These are phyloP conservation scores for Latrodectus geometricus DNA, from an alignment of 1,140 invertebrate species.

Conservation along the genomic window DNA sequence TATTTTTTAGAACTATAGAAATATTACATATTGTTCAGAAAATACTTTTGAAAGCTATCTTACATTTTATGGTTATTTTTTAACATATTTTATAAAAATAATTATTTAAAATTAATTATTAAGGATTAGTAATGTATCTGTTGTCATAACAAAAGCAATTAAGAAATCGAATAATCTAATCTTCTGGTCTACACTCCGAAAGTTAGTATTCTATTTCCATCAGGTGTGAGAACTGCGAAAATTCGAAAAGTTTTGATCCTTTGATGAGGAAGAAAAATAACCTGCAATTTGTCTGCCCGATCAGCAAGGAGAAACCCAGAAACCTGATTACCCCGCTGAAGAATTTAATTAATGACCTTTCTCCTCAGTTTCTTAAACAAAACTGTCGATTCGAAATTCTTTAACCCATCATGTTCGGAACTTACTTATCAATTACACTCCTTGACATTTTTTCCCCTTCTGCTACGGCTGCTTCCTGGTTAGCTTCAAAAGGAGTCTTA, in stretches of 20 bases:
- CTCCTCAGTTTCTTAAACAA: slow-evolving; percentile 34
- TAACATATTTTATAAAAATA: too few relatives aligned
- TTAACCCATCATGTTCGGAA: slow-evolving; percentile 16
- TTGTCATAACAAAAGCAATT: too few relatives aligned
- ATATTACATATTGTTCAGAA: too few relatives aligned
- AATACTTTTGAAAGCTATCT: too few relatives aligned
- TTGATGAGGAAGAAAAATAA: slow-evolving; percentile 19
- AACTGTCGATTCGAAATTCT: slow-evolving; percentile 46
- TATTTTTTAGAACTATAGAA: too few relatives aligned
- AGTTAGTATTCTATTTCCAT: too few relatives aligned
- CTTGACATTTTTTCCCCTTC: background rate
- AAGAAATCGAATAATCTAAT: too few relatives aligned
- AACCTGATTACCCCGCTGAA: slow-evolving; percentile 21
- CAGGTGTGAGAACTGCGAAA: too few relatives aligned
- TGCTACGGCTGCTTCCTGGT: background rate
- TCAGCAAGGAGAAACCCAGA: background rate
- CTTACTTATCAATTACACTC: slow-evolving; percentile 54
- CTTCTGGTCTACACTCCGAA: too few relatives aligned
- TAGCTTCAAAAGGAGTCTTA: slow-evolving; percentile 14
- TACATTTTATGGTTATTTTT: too few relatives aligned
- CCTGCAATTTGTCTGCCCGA: slow-evolving; percentile 12
- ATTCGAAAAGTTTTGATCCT: background rate
- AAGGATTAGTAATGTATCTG: too few relatives aligned
- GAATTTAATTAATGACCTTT: slow-evolving; percentile 47
- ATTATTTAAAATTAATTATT: too few relatives aligned